phyloP scores from a whole-genome alignment of 2,888 invertebrate genomes.

The Frankliniella fusca region DNA sequence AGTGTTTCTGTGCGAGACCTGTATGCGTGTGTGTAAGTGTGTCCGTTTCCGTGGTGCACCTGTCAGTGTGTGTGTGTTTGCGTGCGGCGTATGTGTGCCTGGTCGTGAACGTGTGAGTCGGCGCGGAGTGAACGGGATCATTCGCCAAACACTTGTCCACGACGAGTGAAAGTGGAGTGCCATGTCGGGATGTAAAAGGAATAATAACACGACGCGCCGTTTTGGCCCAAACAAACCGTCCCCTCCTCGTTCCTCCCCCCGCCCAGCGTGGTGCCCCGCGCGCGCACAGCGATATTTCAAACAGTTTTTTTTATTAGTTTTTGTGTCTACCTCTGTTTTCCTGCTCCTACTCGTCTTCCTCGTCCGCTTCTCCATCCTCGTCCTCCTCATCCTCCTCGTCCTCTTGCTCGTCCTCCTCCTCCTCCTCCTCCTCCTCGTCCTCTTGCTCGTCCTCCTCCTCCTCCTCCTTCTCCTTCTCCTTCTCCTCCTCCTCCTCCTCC shows the following conservation, averaged over 20 bases:
- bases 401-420: no score
- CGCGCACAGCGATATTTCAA: no score
- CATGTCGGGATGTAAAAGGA: conserved; percentile 5
- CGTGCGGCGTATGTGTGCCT: not conserved
- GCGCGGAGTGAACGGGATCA: not conserved
- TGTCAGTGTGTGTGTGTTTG: not conserved
- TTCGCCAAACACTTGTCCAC: not conserved
- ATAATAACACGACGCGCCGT: not conserved
- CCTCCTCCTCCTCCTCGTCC: no score
- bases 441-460: no score
- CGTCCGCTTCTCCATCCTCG: no score
- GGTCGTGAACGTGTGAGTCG: not conserved
- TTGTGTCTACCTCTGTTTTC: no score
- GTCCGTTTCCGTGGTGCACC: not conserved
- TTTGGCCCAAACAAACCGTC: not conserved
- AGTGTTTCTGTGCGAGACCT: no score
- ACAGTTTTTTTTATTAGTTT: no score
- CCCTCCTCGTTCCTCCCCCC: not conserved
- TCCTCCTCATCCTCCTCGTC: no score
- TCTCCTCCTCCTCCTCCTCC: no score
- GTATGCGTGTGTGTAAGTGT: not conserved
- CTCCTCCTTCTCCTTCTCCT: no score
- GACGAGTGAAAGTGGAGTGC: not conserved
- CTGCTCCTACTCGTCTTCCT: no score
- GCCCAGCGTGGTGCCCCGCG: not conserved